Base-by-base conservation (phyloP, 2,797 vertebrate genomes). In the Coreius guichenoti region DNA sequence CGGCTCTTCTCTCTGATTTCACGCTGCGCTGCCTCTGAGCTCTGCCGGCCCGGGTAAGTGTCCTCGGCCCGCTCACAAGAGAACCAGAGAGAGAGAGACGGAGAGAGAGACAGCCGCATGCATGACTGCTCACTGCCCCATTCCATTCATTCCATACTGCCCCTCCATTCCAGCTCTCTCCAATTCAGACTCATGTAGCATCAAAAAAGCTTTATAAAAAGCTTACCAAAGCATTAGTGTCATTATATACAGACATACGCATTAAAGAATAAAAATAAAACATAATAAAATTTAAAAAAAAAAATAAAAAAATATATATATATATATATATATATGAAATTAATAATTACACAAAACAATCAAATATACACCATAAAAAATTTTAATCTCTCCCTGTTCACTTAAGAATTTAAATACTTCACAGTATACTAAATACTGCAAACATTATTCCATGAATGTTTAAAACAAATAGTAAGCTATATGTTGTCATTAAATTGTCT, bases 1-100 rank as follows among this genome's bases (percentile, higher is more conserved):
- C 93, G 93, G 94, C 92, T 94, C 89, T 90, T 94, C 93, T 94
- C 90, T 90, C 91, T 94, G 93, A 95, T 95, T 95, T 95, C 95
- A 95, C 93, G 94, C 94, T 95, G 94, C 78, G 90, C 92, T 95
- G 94, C 95, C 93, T 93, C 92, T 91, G 87, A 90, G 93, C 93
- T 95, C 90, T 91, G 91, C 90, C 91, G 91, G 90, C 92, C 92
- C 90, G 90, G 90, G 90, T 90, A 93, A 88, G 80, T 94, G 92
- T 94, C 92, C 92, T 91, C 85, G 82, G 82, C 89, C 91, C 73
- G 51, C 75, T 86, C 84, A 86, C 86, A 86, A 70, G 78, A 84
- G 49, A 80, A 67, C 51, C 45, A 86, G 88, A 89, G 86, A 90
- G 54, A 90, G 56, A 82, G 63, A 87, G 47, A 73, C 19, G 51